These are phyloP conservation scores for Chrysemys picta DNA, from an alignment of 2,113 vertebrate genomes.

Conservation along the genomic window DNA sequence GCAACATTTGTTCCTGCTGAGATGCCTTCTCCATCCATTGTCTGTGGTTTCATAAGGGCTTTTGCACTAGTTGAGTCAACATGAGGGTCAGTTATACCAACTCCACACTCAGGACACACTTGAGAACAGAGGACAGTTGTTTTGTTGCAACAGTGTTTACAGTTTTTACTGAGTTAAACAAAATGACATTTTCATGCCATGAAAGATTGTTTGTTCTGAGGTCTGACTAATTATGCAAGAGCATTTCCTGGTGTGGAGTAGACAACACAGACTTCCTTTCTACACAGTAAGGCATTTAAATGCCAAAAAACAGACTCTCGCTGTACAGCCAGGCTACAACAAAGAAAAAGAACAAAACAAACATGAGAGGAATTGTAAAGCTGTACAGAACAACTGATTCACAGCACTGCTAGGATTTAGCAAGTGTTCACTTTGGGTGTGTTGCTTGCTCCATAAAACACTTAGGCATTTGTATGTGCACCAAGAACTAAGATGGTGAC, in stretches of 20 bases:
- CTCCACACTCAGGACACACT: conserved; percentile 9
- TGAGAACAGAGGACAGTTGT: conserved; percentile 48
- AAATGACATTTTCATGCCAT: conserved; percentile 12
- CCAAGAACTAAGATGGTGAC: neutral
- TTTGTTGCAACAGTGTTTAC: neutral
- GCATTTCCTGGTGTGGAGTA: conserved; percentile 24
- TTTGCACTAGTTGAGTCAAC: fast-evolving
- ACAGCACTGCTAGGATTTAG: neutral
- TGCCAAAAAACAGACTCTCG: neutral
- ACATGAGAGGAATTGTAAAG: neutral
- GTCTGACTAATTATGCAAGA: neutral
- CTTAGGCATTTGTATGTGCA: neutral
- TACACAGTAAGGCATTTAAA: neutral
- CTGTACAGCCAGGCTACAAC: neutral
- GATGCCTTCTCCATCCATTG: conserved; percentile 17
- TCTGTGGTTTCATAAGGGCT: conserved; percentile 34
- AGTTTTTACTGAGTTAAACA: conserved; percentile 39
- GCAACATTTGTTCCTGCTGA: conserved; percentile 25
- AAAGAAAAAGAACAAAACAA: neutral
- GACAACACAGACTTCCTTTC: neutral
- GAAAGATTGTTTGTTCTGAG: conserved; percentile 44
- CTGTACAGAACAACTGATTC: neutral
- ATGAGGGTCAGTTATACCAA: conserved; percentile 38
- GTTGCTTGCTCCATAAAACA: neutral
- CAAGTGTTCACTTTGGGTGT: neutral